Evolutionary conservation across 2,797 vertebrate species (phyloP).

Genomic region (Danio kyathit): DNA sequence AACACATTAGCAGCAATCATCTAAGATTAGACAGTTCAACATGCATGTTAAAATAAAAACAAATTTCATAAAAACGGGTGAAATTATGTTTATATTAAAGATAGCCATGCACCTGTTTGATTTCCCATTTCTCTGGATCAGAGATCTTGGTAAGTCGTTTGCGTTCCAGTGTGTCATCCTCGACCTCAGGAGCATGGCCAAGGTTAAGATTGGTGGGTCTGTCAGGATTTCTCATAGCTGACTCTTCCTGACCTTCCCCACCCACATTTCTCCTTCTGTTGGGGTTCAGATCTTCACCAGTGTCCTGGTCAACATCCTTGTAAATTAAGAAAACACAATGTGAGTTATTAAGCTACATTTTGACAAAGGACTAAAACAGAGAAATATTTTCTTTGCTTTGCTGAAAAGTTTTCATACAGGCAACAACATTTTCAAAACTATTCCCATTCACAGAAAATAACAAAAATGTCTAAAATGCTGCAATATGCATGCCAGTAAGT

Average conservation of each 20-base stretch:
- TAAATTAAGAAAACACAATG: slow-evolving; percentile 11
- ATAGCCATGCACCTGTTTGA: slow-evolving; percentile 88
- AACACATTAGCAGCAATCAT: slow-evolving; percentile 99
- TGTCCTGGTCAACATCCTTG: slow-evolving; percentile 97
- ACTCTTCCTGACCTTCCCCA: slow-evolving; percentile 88
- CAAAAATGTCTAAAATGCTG: too few relatives aligned
- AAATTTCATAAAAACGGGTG: background rate
- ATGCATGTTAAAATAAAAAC: background rate
- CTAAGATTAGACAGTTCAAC: slow-evolving; percentile 70
- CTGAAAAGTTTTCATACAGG: too few relatives aligned
- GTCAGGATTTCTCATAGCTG: slow-evolving; percentile 94
- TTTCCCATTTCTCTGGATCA: slow-evolving; percentile 98
- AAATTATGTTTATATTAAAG: background rate
- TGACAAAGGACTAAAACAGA: too few relatives aligned
- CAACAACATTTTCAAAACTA: too few relatives aligned
- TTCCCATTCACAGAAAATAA: too few relatives aligned
- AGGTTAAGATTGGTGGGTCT: slow-evolving; percentile 92
- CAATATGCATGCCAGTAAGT: too few relatives aligned
- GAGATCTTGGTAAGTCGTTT: slow-evolving; percentile 97
- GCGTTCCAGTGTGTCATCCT: slow-evolving; percentile 93
- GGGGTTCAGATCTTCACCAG: slow-evolving; percentile 95
- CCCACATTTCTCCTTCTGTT: slow-evolving; percentile 91
- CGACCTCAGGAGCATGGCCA: slow-evolving; percentile 90
- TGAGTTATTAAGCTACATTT: background rate
- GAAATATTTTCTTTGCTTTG: too few relatives aligned